Conservation (phyloP, 2,113 vertebrate species). For the Gorsachius goisagi region DNA sequence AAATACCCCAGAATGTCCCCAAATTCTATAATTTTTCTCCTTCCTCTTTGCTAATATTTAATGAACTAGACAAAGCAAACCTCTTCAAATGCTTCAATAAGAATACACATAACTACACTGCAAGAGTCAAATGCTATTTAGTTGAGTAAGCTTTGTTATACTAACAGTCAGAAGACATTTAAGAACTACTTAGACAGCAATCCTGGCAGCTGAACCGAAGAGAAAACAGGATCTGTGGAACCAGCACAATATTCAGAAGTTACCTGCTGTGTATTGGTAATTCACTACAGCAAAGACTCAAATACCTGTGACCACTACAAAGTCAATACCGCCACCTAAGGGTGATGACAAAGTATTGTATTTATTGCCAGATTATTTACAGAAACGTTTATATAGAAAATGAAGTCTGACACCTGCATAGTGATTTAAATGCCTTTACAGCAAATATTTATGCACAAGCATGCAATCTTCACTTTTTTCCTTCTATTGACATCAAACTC, state of each 20-base stretch:
- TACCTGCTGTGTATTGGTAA: background rate
- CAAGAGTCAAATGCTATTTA: background rate
- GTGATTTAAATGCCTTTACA: background rate
- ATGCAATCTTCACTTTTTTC: background rate
- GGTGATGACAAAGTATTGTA: background rate
- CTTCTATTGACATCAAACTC: background rate
- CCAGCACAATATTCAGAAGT: background rate
- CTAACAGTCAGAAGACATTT: background rate
- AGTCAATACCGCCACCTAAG: conserved; percentile 77
- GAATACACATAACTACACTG: background rate
- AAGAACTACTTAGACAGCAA: background rate
- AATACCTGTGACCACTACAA: background rate
- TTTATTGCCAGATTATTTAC: background rate
- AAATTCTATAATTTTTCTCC: background rate
- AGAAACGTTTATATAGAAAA: background rate
- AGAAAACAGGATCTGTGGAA: background rate
- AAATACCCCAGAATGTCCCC: background rate
- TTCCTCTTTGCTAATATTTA: background rate
- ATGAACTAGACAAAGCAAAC: background rate
- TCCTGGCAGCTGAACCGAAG: background rate
- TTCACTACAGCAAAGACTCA: background rate
- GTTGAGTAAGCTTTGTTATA: background rate
- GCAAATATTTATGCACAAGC: accelerated
- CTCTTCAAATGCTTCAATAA: background rate
- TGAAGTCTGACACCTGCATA: no score